A percentile compares a stretch with the other conserved stretches of the same genome.
Conservation (phyloP, 2,888 invertebrate genomes). For the Tenthredo mesomela region DNA sequence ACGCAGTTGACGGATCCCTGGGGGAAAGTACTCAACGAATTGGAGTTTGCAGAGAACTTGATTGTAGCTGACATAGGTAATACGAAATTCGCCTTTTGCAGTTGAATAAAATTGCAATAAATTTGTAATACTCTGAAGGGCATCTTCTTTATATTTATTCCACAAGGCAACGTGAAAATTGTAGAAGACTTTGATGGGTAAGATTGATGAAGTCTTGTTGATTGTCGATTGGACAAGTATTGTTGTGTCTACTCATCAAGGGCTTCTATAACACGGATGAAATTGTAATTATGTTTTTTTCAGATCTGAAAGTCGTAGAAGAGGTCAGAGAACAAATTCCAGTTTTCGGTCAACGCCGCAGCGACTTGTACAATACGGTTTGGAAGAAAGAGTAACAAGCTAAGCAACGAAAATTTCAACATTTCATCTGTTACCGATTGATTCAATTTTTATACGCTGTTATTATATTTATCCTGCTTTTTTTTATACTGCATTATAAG, state of each 20-base stretch:
- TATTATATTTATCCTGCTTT: background rate
- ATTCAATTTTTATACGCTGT: background rate
- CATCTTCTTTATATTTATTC: background rate
- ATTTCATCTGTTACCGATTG: background rate
- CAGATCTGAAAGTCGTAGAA: conserved; percentile 86
- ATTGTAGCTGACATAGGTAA: conserved; percentile 88
- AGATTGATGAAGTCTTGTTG: background rate
- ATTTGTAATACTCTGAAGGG: background rate
- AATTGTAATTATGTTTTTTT: conserved; percentile 64
- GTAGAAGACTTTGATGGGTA: background rate
- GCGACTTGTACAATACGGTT: conserved; percentile 73
- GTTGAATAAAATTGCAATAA: background rate
- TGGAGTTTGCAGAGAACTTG: conserved; percentile 86
- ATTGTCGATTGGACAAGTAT: background rate
- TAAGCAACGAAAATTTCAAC: background rate
- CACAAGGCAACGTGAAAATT: no score
- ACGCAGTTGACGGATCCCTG: conserved; percentile 91
- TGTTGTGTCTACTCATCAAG: background rate
- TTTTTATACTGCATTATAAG: background rate
- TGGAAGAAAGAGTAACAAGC: conserved; percentile 63
- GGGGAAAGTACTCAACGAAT: conserved; percentile 86
- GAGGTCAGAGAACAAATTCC: conserved; percentile 93
- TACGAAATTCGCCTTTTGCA: background rate
- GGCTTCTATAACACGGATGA: background rate
- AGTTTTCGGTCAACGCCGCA: conserved; percentile 85